phyloP scores from a whole-genome alignment of 1,140 invertebrate species.

The Apis mellifera region Amel_HAv3.1 CM009932.2:7506001-7506500 shows the following conservation, averaged over 20 bases:
- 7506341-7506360: not conserved
- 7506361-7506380: not conserved
- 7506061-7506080: conserved; percentile 78
- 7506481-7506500: conserved; percentile 59
- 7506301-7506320: not conserved
- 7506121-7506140: conserved; percentile 40
- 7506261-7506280: conserved; percentile 12
- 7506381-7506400: not conserved
- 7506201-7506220: conserved; percentile 78
- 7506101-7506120: conserved; percentile 79
- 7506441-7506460: not conserved
- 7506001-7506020: conserved; percentile 49
- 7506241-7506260: conserved; percentile 65
- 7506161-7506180: no score
- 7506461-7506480: conserved; percentile 57
- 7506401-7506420: conserved; percentile 45
- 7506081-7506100: conserved; percentile 78
- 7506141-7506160: no score
- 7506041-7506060: conserved; percentile 65
- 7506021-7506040: conserved; percentile 70
- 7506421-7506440: conserved; percentile 5
- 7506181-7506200: conserved; percentile 62
- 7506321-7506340: not conserved
- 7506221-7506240: conserved; percentile 80
- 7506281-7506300: conserved; percentile 50